Evolutionary conservation across 2,113 vertebrate species (phyloP).

Genomic region (Mungos mungo): DNA sequence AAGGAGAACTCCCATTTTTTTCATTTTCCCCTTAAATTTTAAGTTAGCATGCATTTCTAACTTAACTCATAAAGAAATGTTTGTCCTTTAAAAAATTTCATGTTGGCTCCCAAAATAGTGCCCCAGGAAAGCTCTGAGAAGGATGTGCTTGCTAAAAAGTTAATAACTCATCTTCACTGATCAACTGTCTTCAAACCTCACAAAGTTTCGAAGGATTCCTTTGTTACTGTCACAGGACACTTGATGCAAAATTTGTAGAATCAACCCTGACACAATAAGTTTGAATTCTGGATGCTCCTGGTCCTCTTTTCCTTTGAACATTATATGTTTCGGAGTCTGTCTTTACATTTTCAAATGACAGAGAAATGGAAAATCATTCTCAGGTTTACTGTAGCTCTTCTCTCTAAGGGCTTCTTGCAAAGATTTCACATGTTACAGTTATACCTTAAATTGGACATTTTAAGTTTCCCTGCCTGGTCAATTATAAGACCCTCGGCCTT

Average conservation of each 20-base stretch:
- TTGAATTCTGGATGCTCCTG: not conserved
- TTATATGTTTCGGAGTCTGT: not conserved
- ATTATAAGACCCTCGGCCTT: constrained; percentile 60
- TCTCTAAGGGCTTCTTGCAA: constrained; percentile 32
- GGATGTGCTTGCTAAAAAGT: not conserved
- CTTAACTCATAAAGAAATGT: not conserved
- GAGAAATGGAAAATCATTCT: constrained; percentile 49
- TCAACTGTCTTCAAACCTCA: not conserved
- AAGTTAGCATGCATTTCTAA: constrained; percentile 5
- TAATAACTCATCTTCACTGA: constrained; percentile 33
- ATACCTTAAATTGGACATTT: constrained; percentile 43
- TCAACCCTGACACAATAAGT: not conserved
- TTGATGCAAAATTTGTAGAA: constrained; percentile 13
- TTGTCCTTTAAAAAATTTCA: constrained; percentile 21
- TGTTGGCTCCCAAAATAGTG: not conserved
- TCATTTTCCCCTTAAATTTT: not conserved
- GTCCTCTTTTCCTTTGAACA: constrained; percentile 34
- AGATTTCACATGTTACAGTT: constrained; percentile 54
- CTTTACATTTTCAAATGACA: constrained; percentile 42
- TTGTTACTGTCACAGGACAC: not conserved
- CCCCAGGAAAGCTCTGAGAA: not conserved
- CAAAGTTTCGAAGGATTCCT: not conserved
- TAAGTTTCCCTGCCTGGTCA: constrained; percentile 34
- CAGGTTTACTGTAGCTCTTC: not conserved
- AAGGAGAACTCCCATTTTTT: not conserved